These are phyloP conservation scores for Monodelphis domestica DNA, from an alignment of 2,797 vertebrate genomes.

Conservation along the genomic window DNA sequence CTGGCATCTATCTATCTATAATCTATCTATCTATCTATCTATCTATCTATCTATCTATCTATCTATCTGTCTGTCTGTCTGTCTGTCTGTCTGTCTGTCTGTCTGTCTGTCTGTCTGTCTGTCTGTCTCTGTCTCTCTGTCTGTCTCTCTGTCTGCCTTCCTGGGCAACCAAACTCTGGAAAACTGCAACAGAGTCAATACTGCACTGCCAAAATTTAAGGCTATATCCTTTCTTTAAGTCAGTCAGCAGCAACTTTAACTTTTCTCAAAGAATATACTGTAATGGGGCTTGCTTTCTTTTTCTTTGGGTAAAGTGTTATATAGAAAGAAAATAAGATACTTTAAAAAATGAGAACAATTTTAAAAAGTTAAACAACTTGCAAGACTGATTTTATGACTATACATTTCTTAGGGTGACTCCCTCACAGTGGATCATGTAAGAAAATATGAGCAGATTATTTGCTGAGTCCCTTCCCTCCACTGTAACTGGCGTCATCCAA, in stretches of 20 bases:
- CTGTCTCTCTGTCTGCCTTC: no score
- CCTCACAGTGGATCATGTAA: slow-evolving; percentile 33
- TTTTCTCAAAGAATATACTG: not conserved
- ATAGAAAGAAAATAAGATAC: not conserved
- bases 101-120: no score
- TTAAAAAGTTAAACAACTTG: not conserved
- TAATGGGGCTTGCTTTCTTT: not conserved
- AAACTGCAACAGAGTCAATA: not conserved
- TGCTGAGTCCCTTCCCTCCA: not conserved
- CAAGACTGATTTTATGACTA: not conserved
- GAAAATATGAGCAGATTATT: not conserved
- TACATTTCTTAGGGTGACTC: not conserved
- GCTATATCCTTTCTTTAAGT: not conserved
- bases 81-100: no score
- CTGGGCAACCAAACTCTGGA: not conserved
- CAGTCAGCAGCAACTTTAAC: not conserved
- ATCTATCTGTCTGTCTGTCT: no score
- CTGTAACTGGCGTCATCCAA: not conserved
- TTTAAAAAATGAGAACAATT: not conserved
- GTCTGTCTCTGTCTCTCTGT: no score
- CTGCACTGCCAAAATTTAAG: not conserved
- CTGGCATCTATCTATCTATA: no score
- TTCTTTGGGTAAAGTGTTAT: not conserved
- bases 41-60: no score
- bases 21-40: no score